These are phyloP conservation scores for Isurus oxyrinchus DNA, from an alignment of 2,113 vertebrate species.

Conservation along the genomic window DNA sequence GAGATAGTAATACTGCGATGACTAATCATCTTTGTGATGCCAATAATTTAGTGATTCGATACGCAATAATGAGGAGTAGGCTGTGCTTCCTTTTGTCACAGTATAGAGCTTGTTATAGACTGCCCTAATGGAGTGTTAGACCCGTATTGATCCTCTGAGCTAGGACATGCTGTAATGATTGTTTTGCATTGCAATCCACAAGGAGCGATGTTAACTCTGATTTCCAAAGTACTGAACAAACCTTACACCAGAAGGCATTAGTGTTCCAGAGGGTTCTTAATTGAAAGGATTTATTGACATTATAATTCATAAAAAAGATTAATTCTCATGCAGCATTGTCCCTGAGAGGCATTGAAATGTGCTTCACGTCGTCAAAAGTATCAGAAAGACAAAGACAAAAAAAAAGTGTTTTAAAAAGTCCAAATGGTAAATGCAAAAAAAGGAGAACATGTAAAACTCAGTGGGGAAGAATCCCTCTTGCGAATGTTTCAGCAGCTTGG, in stretches of 20 bases:
- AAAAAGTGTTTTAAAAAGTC: neutral
- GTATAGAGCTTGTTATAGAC: neutral
- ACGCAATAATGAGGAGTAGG: neutral
- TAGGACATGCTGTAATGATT: neutral
- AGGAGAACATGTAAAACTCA: neutral
- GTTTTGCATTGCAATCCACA: neutral
- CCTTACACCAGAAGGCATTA: neutral
- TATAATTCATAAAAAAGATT: neutral
- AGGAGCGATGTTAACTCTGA: neutral
- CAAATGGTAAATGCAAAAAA: neutral
- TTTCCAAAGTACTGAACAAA: neutral
- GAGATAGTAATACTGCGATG: neutral
- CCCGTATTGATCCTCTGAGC: neutral
- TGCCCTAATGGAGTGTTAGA: neutral
- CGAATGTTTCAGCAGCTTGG: neutral
- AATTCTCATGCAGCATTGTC: neutral
- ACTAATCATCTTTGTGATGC: neutral
- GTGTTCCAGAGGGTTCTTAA: neutral
- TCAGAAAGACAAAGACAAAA: neutral
- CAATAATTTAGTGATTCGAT: neutral
- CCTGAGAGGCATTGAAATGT: neutral
- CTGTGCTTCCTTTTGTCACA: neutral
- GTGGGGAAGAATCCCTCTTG: neutral
- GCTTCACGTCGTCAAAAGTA: neutral
- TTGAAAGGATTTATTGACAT: neutral